Conservation (phyloP, 2,797 vertebrate species). For the Glyptemys insculpta region DNA sequence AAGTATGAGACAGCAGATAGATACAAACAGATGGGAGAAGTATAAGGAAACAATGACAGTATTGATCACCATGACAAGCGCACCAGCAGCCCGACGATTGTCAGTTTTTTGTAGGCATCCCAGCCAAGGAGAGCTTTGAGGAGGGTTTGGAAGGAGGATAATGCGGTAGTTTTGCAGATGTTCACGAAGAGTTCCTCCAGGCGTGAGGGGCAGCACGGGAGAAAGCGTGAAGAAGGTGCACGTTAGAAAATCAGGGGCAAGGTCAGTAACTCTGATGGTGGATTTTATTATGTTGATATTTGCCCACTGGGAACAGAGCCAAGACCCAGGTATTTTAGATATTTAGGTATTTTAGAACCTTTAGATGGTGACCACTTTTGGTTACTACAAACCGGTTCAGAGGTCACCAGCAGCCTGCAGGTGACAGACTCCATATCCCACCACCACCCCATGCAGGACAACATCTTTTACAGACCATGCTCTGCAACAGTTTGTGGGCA, state of each 20-base stretch:
- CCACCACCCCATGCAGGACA: neutral
- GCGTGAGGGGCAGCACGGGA: neutral
- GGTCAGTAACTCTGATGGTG: neutral
- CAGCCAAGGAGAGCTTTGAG: neutral
- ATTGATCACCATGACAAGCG: neutral
- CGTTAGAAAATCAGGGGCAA: neutral
- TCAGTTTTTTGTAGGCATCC: neutral
- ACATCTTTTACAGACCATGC: neutral
- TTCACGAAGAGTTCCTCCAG: neutral
- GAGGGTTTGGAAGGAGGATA: neutral
- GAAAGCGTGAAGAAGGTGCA: neutral
- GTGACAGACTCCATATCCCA: neutral
- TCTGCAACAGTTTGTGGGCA: neutral
- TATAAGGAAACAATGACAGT: neutral
- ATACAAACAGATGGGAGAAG: neutral
- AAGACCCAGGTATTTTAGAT: neutral
- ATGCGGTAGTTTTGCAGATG: neutral
- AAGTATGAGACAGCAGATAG: neutral
- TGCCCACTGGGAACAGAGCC: neutral
- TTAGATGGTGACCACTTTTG: neutral
- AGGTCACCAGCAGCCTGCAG: neutral
- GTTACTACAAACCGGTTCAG: neutral
- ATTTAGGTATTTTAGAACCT: neutral
- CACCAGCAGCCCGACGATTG: rapidly evolving
- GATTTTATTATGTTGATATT: too few species aligned